Conservation (phyloP, 2,797 vertebrate genomes). For the Pseudochirops cupreus region DNA sequence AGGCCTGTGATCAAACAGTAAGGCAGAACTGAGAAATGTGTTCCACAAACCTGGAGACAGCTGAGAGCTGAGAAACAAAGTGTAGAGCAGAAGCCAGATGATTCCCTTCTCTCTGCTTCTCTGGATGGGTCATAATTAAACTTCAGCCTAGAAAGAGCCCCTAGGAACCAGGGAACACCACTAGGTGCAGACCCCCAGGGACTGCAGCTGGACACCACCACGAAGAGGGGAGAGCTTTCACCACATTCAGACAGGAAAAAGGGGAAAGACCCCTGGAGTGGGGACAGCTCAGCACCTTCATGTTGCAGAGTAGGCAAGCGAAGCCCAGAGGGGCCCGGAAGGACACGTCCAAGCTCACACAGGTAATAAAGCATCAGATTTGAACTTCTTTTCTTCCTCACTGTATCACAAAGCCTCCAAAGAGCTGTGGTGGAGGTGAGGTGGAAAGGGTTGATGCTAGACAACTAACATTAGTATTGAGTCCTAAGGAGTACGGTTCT, state of each 20-base stretch:
- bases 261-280: neutral
- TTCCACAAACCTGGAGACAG: neutral
- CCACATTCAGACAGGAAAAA: neutral
- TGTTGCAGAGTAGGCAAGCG: neutral
- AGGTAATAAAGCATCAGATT: neutral
- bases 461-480: neutral
- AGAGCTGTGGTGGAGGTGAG: neutral
- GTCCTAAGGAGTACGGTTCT: neutral
- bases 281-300: neutral
- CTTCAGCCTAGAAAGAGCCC: neutral
- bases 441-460: neutral
- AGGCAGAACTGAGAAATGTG: neutral
- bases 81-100: neutral
- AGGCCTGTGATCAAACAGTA: neutral
- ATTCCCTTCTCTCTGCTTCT: conserved; percentile 4
- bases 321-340: neutral
- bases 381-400: neutral
- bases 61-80: neutral
- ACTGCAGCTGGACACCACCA: neutral
- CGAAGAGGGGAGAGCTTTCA: neutral
- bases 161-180: neutral
- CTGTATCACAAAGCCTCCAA: neutral
- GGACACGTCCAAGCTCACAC: neutral
- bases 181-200: neutral
- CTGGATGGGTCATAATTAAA: neutral